Evolutionary conservation across 1,140 invertebrate species (phyloP).

Genomic region (Drosophila rhopaloa): DNA sequence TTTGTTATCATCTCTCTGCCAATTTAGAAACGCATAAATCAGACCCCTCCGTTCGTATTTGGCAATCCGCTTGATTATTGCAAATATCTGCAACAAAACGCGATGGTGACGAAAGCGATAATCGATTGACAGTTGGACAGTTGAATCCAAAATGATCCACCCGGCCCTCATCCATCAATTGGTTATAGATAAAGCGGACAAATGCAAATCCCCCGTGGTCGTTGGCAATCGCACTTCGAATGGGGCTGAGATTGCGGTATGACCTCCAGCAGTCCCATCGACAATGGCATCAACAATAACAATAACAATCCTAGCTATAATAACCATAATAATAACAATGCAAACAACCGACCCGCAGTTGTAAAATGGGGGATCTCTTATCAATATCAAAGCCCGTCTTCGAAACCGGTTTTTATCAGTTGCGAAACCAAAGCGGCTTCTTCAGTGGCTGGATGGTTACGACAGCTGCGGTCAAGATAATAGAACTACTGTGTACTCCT

Average conservation of each 20-base stretch:
- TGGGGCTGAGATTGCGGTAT: constrained; percentile 20
- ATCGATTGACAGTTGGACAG: constrained; percentile 28
- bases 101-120: constrained; percentile 16
- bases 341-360: constrained; percentile 29
- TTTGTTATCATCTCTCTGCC: not conserved
- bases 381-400: constrained; percentile 32
- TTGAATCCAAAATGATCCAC: constrained; percentile 8
- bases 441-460: constrained; percentile 15
- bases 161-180: constrained; percentile 26
- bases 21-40: not conserved
- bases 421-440: constrained; percentile 57
- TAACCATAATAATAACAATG: constrained; percentile 47
- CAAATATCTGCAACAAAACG: constrained; percentile 42
- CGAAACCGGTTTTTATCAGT: constrained; percentile 77
- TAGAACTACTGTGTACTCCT: not conserved
- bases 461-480: constrained; percentile 1
- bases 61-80: constrained; percentile 22
- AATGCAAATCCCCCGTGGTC: constrained; percentile 32
- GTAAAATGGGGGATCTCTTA: constrained; percentile 38
- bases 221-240: constrained; percentile 36
- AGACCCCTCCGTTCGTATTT: not conserved
- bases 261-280: constrained; percentile 36
- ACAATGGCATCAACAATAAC: constrained; percentile 37
- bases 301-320: constrained; percentile 15
- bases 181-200: constrained; percentile 8